Evolutionary conservation across 1,140 invertebrate species (phyloP).

Genomic region (Ips nitidus): DNA sequence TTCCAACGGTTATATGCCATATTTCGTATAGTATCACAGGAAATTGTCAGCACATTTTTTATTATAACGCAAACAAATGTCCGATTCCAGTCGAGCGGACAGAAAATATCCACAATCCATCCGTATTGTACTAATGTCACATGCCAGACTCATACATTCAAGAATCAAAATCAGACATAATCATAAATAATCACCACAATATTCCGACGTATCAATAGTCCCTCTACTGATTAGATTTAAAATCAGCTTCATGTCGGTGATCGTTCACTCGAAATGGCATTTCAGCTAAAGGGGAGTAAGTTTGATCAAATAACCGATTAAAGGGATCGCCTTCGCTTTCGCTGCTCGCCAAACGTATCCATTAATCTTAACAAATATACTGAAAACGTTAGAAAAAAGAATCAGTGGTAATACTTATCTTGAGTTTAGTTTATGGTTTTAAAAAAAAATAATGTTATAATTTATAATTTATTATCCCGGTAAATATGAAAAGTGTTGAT

Average conservation of each 20-base stretch:
- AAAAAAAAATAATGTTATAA: too few species aligned
- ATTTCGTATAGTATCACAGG: too few species aligned
- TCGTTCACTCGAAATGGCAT: constrained; percentile 32
- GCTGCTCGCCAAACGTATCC: too few species aligned
- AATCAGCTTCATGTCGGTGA: constrained; percentile 32
- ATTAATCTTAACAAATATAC: too few species aligned
- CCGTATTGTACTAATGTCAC: constrained; percentile 14
- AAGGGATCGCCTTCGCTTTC: too few species aligned
- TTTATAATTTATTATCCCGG: too few species aligned
- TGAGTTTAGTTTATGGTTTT: too few species aligned
- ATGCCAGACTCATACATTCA: constrained; percentile 23
- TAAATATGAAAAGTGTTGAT: too few species aligned
- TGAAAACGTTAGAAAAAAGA: too few species aligned
- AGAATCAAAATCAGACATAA: constrained; percentile 31
- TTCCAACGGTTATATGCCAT: too few species aligned
- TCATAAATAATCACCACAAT: constrained; percentile 30
- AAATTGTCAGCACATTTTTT: not conserved
- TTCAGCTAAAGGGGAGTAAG: constrained; percentile 9
- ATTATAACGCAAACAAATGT: not conserved
- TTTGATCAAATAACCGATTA: too few species aligned
- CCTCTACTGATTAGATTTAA: constrained; percentile 32
- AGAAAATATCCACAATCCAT: constrained; percentile 22
- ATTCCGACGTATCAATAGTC: constrained; percentile 28
- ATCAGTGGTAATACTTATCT: too few species aligned
- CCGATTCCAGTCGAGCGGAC: not conserved